Conservation (phyloP, 2,113 vertebrate genomes). For the Donacobius atricapilla region DNA sequence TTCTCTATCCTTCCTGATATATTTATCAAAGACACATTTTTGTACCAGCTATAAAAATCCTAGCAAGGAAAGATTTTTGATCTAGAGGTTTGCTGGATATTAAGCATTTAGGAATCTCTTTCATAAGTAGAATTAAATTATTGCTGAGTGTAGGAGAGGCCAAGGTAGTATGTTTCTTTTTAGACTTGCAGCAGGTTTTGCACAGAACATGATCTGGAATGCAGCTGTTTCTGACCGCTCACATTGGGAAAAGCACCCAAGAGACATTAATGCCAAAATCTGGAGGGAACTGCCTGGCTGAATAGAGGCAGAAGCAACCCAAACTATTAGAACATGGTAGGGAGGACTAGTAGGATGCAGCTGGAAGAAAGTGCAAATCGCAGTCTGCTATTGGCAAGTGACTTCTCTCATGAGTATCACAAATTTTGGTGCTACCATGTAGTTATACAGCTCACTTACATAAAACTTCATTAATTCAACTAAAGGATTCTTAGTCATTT, state of each 20-base stretch:
- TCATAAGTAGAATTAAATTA: not conserved
- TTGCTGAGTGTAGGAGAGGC: not conserved
- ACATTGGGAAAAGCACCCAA: not conserved
- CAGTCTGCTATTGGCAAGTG: not conserved
- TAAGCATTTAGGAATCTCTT: not conserved
- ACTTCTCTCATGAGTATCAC: not conserved
- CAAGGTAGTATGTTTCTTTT: not conserved
- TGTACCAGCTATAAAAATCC: not conserved
- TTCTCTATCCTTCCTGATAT: not conserved
- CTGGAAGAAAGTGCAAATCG: not conserved
- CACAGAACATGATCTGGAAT: not conserved
- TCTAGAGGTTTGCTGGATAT: not conserved
- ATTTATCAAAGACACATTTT: not conserved
- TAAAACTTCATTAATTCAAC: not conserved
- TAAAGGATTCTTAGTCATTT: not conserved
- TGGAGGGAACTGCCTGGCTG: not conserved
- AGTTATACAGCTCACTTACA: not conserved
- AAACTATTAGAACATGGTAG: not conserved
- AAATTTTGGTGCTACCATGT: not conserved
- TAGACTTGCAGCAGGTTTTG: not conserved
- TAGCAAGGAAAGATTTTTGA: not conserved
- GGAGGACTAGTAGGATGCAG: not conserved
- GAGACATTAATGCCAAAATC: not conserved
- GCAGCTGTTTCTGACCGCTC: not conserved
- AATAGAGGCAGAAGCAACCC: not conserved